Percentiles rank a stretch among this genome's conserved stretches.
These are phyloP conservation scores for Calypte anna DNA, from an alignment of 2,113 vertebrate genomes.

Conservation along the genomic window DNA sequence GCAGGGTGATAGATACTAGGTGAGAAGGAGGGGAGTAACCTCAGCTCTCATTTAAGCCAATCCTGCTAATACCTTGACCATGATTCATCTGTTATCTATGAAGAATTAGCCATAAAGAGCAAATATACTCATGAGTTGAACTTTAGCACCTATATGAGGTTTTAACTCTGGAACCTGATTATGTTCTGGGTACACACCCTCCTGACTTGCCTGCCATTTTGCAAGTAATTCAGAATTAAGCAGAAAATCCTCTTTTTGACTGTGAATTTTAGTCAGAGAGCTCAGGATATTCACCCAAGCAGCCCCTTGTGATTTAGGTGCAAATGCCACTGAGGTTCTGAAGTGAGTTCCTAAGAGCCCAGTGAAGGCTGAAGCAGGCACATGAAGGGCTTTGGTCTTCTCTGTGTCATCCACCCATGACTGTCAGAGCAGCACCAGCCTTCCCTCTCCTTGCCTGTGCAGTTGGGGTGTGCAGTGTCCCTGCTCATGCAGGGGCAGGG, in stretches of 20 bases:
- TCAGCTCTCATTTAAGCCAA: background rate
- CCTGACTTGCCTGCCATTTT: background rate
- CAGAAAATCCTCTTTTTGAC: background rate
- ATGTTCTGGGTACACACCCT: background rate
- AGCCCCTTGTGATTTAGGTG: background rate
- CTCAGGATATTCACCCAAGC: background rate
- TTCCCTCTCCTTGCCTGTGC: background rate
- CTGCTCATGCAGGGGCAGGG: fast-evolving
- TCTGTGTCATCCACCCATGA: fast-evolving
- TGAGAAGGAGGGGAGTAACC: background rate
- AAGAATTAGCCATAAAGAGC: slow-evolving; percentile 6
- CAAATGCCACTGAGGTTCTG: background rate
- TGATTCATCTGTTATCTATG: slow-evolving; percentile 56
- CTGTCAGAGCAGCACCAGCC: background rate
- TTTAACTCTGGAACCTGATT: background rate
- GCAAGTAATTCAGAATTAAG: background rate
- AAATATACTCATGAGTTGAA: background rate
- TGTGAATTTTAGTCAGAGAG: background rate
- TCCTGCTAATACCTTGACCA: background rate
- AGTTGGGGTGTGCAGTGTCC: background rate
- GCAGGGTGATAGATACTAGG: background rate
- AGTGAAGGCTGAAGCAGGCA: background rate
- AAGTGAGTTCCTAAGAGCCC: background rate
- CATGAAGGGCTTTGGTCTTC: background rate
- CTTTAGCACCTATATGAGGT: slow-evolving; percentile 26